Conservation (phyloP, 2,888 invertebrate species). For the Dasysyrphus tricinctus region DNA sequence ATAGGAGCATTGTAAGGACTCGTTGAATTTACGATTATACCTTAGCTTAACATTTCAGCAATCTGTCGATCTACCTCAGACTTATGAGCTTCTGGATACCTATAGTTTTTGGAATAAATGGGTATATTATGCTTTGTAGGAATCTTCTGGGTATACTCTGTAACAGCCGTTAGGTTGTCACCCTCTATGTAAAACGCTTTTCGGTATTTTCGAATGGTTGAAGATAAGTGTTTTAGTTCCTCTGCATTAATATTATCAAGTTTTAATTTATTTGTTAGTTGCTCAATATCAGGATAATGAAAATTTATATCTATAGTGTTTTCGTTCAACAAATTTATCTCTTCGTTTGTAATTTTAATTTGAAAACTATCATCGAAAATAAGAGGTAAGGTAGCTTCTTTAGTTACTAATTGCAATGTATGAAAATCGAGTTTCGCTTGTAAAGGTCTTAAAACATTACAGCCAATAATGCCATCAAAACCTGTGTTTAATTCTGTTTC, state of each 20-base stretch:
- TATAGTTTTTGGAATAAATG: background rate
- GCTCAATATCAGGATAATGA: background rate
- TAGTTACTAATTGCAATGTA: too few species aligned
- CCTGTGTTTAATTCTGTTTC: background rate
- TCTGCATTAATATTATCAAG: slow-evolving; percentile 38
- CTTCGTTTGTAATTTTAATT: background rate
- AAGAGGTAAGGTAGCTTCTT: too few species aligned
- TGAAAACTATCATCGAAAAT: too few species aligned
- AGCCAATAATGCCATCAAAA: background rate
- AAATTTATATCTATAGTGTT: slow-evolving; percentile 15
- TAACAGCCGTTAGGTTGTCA: background rate
- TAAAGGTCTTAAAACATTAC: slow-evolving; percentile 12
- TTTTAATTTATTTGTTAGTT: slow-evolving; percentile 28
- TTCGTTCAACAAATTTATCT: slow-evolving; percentile 1
- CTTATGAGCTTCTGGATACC: slow-evolving; percentile 1
- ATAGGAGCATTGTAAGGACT: too few species aligned
- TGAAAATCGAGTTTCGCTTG: too few species aligned
- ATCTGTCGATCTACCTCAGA: slow-evolving; percentile 38
- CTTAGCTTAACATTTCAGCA: slow-evolving; percentile 34
- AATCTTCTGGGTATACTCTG: background rate
- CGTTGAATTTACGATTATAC: slow-evolving; percentile 13
- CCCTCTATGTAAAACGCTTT: background rate
- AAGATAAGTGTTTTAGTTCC: background rate
- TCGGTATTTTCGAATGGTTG: background rate
- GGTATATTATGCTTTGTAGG: background rate